These are phyloP conservation scores for Scomberomorus guttatus DNA, from an alignment of 2,797 vertebrate genomes.

Conservation along the genomic window DNA sequence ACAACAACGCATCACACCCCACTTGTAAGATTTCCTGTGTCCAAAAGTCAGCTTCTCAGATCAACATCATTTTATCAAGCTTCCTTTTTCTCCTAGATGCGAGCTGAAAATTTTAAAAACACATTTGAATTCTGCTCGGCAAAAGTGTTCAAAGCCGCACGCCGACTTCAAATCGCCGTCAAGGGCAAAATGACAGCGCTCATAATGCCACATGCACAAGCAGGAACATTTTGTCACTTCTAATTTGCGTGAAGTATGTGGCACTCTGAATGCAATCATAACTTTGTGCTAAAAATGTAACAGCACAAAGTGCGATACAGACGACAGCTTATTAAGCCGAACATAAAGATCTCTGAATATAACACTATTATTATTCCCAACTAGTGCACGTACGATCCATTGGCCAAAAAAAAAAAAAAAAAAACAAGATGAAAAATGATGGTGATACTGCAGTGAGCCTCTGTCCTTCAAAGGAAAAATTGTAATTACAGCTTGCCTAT, in stretches of 20 bases:
- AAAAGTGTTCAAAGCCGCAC: background rate
- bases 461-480: slow-evolving; percentile 57
- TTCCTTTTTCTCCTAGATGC: background rate
- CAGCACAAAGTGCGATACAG: background rate
- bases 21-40: background rate
- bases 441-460: slow-evolving; percentile 38
- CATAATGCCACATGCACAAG: slow-evolving; percentile 1
- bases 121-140: background rate
- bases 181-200: slow-evolving; percentile 35
- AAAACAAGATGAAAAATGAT: slow-evolving; percentile 61
- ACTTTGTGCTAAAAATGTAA: slow-evolving; percentile 31
- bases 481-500: slow-evolving; percentile 66
- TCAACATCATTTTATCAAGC: background rate
- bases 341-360: slow-evolving; percentile 43
- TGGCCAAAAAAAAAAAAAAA: slow-evolving; percentile 11
- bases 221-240: slow-evolving; percentile 29
- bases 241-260: slow-evolving; percentile 34
- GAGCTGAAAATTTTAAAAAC: background rate
- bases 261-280: slow-evolving; percentile 34
- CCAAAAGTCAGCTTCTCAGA: background rate
- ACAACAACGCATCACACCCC: background rate
- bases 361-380: slow-evolving; percentile 39
- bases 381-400: background rate
- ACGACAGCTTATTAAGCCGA: slow-evolving; percentile 30
- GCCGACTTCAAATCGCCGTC: background rate